phyloP scores from a whole-genome alignment of 2,113 vertebrate species.

The Rhinopomastus cyanomelas region DNA sequence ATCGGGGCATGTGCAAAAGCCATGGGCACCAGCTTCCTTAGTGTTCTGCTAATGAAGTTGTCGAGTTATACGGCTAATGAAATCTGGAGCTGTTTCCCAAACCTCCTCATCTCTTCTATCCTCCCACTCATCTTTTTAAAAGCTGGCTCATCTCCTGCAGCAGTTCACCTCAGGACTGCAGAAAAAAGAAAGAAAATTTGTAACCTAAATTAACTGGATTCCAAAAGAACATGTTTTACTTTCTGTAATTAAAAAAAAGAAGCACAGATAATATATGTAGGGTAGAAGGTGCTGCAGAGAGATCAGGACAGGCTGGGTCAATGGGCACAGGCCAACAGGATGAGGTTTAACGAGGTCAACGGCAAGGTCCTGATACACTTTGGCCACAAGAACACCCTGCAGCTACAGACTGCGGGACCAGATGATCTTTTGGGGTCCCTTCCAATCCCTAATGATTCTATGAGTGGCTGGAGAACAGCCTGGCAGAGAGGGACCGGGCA shows the following conservation, averaged over 20 bases:
- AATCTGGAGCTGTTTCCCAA: not conserved
- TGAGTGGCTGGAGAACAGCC: no score
- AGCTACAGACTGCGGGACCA: no score
- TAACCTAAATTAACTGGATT: not conserved
- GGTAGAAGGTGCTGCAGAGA: no score
- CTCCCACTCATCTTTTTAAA: not conserved
- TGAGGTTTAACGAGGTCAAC: no score
- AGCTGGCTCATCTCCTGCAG: not conserved
- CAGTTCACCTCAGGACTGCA: not conserved
- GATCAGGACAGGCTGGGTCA: no score
- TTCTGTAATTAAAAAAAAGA: not conserved
- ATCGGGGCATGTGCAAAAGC: not conserved
- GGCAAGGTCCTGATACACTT: no score
- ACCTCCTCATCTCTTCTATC: not conserved
- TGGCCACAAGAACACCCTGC: no score
- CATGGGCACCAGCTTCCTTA: not conserved
- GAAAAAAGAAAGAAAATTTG: not conserved
- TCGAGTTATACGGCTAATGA: not conserved
- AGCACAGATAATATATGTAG: fast-evolving
- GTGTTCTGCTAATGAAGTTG: not conserved
- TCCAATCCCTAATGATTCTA: no score
- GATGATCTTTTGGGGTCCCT: no score
- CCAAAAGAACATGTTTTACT: fast-evolving
- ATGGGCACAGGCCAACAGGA: no score
- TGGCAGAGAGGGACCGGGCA: no score